phyloP scores from a whole-genome alignment of 2,797 vertebrate genomes.

The Meda fulgida region DNA sequence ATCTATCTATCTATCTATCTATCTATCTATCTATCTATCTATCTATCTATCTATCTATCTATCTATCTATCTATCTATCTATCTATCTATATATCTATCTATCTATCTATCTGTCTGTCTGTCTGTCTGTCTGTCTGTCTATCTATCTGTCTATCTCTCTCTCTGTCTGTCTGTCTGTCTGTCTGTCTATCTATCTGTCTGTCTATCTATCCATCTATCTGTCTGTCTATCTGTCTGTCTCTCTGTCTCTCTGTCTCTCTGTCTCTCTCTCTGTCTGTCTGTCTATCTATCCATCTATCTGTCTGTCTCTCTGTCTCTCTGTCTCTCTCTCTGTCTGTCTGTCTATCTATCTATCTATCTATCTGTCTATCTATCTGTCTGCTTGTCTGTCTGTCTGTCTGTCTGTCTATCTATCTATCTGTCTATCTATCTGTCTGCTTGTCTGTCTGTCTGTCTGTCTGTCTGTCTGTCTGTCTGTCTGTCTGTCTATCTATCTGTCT shows the following conservation, averaged over 20 bases:
- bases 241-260: no score
- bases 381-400: no score
- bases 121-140: not conserved
- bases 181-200: no score
- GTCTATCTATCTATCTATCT: no score
- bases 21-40: not conserved
- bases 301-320: accelerated
- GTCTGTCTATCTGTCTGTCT: not conserved
- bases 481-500: not conserved
- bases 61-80: no score
- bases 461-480: not conserved
- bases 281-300: accelerated
- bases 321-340: no score
- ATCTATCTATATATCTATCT: not conserved
- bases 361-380: no score
- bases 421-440: not conserved
- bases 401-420: not conserved
- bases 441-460: no score
- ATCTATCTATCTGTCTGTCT: not conserved
- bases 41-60: not conserved
- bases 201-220: no score
- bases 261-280: accelerated
- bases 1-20: not conserved
- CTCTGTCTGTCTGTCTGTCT: not conserved
- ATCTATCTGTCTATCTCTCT: not conserved